Base-by-base conservation (phyloP, 2,113 vertebrate genomes). In the Corythornis madagascariensis region DNA sequence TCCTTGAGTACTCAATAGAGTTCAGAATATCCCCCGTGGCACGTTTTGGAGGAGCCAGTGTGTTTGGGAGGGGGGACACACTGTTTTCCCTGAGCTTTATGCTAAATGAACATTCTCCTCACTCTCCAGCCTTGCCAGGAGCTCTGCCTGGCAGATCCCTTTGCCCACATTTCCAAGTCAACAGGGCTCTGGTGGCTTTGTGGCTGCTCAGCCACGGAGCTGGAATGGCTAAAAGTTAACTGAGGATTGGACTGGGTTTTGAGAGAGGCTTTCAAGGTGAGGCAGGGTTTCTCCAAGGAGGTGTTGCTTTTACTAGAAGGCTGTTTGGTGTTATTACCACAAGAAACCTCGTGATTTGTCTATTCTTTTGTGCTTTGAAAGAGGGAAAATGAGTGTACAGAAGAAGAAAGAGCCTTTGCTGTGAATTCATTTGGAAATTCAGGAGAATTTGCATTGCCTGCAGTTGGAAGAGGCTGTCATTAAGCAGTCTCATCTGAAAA, bases 301-400 rank as follows among this genome's bases (percentile, higher is more conserved):
- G 2, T 11, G 19, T 4, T 29, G 45, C 71, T 87, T 24, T 57
- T 18, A 2, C 20, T 35, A 0, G 2, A 38, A 13, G 5, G 5
- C 4, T 4, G 8, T 55, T 76, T 17, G 6, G 63, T 88, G 60
- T 40, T 22, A 6, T 52, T 11, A 45, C 6, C 31, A 3, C 3
- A 16, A 60, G 60, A 42, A 40, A 56, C 20, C 73, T 56, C 18
- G 1, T 3, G 5, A 2, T 67, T 70, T 72, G 7, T 16, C 26
- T 21, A 1, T 42, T 25, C 6, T 65, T 40, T 31, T 25, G 47
- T 20, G 47, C 52, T 93, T 73, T 63, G 87, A 70, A 79, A 47
- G 74, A 17, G 55, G 56, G 42, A 24, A 60, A 11, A 33, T 6
- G 53, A 43, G 19, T 0, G 0, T 19, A 11, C 31, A 24, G 21